Percentiles rank a stretch among this genome's conserved stretches.
These are phyloP conservation scores for Lepidurus packardi DNA, from an alignment of 1,140 invertebrate species.

Conservation along the genomic window DNA sequence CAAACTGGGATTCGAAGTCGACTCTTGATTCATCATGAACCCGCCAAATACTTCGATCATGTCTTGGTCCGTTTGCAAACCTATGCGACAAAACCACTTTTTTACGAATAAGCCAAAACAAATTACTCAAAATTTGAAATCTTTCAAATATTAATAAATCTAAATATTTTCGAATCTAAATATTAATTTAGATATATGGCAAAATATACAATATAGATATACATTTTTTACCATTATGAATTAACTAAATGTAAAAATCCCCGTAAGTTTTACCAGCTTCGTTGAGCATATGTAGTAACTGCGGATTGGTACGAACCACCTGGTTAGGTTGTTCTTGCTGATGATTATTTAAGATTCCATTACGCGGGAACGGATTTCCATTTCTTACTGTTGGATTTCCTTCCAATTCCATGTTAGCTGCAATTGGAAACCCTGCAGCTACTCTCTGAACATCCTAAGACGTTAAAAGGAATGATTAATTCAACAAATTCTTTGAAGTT, in stretches of 20 bases:
- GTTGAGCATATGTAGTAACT: constrained; percentile 31
- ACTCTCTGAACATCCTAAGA: background rate
- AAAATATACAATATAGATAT: background rate
- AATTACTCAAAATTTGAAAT: background rate
- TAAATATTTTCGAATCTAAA: too few species aligned
- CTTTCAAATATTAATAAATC: too few species aligned
- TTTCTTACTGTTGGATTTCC: constrained; percentile 1
- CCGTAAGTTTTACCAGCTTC: constrained; percentile 29
- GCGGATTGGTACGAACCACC: constrained; percentile 32
- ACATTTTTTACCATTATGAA: too few species aligned
- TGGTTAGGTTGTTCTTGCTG: constrained; percentile 27
- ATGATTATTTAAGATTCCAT: background rate
- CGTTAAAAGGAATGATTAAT: background rate
- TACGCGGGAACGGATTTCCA: constrained; percentile 52
- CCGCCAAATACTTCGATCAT: constrained; percentile 58
- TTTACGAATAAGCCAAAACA: background rate
- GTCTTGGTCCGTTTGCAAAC: constrained; percentile 46
- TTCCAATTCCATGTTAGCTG: background rate
- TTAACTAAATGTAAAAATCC: background rate
- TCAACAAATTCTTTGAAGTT: too few species aligned
- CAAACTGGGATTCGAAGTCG: background rate
- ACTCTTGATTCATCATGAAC: constrained; percentile 46
- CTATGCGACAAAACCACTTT: background rate
- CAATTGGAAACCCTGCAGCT: background rate
- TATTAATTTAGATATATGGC: background rate